Conservation (phyloP, 2,797 vertebrate genomes). For the Champsocephalus gunnari region DNA sequence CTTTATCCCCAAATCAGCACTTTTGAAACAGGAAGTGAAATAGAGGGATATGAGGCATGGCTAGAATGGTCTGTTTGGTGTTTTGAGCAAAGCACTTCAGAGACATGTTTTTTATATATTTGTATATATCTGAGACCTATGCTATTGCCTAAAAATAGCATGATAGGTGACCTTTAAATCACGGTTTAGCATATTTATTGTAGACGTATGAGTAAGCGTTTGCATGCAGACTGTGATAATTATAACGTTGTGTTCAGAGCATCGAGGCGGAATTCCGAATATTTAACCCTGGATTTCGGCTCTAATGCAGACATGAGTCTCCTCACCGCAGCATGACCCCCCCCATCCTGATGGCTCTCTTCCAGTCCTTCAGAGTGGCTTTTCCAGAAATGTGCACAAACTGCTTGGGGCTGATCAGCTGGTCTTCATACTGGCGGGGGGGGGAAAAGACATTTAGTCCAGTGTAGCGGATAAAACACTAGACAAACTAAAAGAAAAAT, state of each 20-base stretch:
- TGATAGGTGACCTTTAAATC: too few relatives aligned
- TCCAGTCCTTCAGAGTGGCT: conserved; percentile 98
- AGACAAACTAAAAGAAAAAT: background rate
- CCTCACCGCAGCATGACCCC: conserved; percentile 98
- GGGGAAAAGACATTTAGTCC: rapidly evolving
- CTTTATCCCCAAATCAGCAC: too few relatives aligned
- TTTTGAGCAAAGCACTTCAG: too few relatives aligned
- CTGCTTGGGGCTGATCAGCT: conserved; percentile 98
- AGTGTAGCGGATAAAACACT: background rate
- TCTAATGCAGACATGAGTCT: background rate
- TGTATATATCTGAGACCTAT: too few relatives aligned
- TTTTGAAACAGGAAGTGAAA: too few relatives aligned
- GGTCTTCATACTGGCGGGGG: conserved; percentile 91
- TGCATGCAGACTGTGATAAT: conserved; percentile 2
- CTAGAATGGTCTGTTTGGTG: too few relatives aligned
- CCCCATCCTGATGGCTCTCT: conserved; percentile 96
- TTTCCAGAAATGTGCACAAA: conserved; percentile 99
- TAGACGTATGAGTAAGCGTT: background rate
- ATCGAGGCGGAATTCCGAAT: background rate
- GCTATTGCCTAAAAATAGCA: too few relatives aligned
- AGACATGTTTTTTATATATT: too few relatives aligned
- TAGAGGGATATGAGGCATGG: too few relatives aligned
- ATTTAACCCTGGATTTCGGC: conserved; percentile 4
- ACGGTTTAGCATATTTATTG: too few relatives aligned
- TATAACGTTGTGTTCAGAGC: background rate